Evolutionary conservation across 2,888 invertebrate genomes (phyloP), one percentile per base, ranked within the genome.

Genomic region (Heliothis peltigera): DNA sequence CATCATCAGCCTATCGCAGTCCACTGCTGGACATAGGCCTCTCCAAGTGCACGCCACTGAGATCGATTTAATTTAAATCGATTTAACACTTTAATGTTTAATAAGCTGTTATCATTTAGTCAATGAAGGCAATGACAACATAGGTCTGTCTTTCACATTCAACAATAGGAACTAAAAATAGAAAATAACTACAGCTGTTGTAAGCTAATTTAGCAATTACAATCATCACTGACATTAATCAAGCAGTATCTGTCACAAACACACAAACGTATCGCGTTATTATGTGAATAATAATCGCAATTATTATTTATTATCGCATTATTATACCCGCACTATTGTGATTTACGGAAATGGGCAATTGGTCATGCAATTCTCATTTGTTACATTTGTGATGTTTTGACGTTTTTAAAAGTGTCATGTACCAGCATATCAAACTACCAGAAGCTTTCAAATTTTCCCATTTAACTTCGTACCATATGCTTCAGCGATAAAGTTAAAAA

Each of bases 281-380:
- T 19, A 18, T 52, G 2, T 21, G 12, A 35, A 42, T 51, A 49
- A 70, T 54, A 68, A 63, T 56, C 46, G 47, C 32, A 75, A 49
- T 49, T 10, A 55, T 55, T 32, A 44, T 56, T 19, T 43, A 57
- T 28, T 49, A 54, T 42, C 22, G 8, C 19, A 47, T 42, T 44
- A 48, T 39, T n/a, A 15, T 69, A 64, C 75, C 65, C 70, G 78
- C 62, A 60, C n/a, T 47, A 28, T 28, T 70, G 53, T 64, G 55
- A 47, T 64, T 25, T 53, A 60, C 79, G 77, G 77, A 77, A 75
- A 58, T 39, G 5, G 32, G 18, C 60, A 25, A 67, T 74, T 74
- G 56, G 75, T 67, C 79, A 77, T 64, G 65, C 65, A 44, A 52
- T 57, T 17, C 10, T 52, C 48, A 54, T 55, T 59, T 58, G 51